Evolutionary conservation across 2,113 vertebrate genomes (phyloP).

Genomic region (Meriones unguiculatus): DNA sequence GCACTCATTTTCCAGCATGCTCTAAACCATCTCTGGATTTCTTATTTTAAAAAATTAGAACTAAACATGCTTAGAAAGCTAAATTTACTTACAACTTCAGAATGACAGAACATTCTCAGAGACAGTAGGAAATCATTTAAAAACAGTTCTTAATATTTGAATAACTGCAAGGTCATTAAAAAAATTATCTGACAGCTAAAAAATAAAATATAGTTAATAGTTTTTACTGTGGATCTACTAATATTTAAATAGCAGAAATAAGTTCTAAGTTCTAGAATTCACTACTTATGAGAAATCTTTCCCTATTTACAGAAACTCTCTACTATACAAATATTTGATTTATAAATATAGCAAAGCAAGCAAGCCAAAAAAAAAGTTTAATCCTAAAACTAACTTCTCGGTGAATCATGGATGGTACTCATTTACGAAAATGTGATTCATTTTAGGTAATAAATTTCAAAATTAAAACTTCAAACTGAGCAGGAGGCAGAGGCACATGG

Average conservation of each 20-base stretch:
- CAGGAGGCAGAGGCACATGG: not conserved
- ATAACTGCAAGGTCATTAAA: not conserved
- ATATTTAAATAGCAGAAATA: constrained; percentile 24
- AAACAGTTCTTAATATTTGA: not conserved
- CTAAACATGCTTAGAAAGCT: constrained; percentile 21
- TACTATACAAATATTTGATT: constrained; percentile 55
- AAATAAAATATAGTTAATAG: constrained; percentile 32
- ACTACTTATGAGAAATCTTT: not conserved
- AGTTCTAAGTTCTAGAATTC: constrained; percentile 46
- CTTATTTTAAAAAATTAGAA: not conserved
- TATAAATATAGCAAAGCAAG: constrained; percentile 46
- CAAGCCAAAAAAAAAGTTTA: constrained; percentile 60
- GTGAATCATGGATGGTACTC: constrained; percentile 44
- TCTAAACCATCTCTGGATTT: not conserved
- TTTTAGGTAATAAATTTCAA: constrained; percentile 31
- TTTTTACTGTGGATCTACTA: constrained; percentile 31
- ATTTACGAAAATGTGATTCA: not conserved
- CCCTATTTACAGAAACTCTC: constrained; percentile 44
- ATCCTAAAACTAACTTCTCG: constrained; percentile 57
- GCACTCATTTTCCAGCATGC: not conserved
- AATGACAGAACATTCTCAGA: constrained; percentile 46
- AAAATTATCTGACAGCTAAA: not conserved
- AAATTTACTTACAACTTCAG: constrained; percentile 58
- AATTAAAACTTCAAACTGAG: constrained; percentile 48
- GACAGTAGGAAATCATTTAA: constrained; percentile 28